Evolutionary conservation across 2,113 vertebrate genomes (phyloP).

Genomic region (Hucho hucho): DNA sequence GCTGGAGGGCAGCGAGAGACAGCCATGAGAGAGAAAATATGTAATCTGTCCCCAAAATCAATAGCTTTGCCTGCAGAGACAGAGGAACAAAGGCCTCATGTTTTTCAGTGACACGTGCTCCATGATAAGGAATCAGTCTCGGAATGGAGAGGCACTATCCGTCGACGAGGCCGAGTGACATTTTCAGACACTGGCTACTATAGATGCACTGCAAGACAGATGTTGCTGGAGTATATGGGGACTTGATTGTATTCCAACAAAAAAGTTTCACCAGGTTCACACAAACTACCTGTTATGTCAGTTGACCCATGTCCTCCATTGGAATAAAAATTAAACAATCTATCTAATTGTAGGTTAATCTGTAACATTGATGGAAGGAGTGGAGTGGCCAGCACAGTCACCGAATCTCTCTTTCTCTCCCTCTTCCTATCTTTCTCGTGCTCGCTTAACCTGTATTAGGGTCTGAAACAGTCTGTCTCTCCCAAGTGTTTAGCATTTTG

Average conservation of each 20-base stretch:
- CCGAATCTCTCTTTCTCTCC: not conserved
- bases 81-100: constrained; percentile 39
- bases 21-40: constrained; percentile 35
- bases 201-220: not conserved
- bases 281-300: not conserved
- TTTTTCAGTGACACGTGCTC: constrained; percentile 43
- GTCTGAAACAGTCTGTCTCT: not conserved
- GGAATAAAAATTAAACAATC: not conserved
- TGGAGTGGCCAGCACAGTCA: too few relatives aligned
- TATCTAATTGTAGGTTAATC: constrained; percentile 36
- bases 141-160: constrained; percentile 5
- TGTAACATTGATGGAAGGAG: not conserved
- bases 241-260: too few relatives aligned
- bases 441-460: too few relatives aligned
- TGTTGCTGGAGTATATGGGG: not conserved
- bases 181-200: not conserved
- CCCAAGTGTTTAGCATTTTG: constrained; percentile 8
- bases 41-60: constrained; percentile 50
- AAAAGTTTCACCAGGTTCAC: too few relatives aligned
- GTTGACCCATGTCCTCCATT: not conserved
- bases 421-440: not conserved
- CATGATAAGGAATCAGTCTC: constrained; percentile 46
- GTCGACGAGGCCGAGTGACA: not conserved
- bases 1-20: constrained; percentile 13
- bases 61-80: constrained; percentile 32